phyloP scores from a whole-genome alignment of 2,113 vertebrate species.

The Tonatia bakeri region DNA sequence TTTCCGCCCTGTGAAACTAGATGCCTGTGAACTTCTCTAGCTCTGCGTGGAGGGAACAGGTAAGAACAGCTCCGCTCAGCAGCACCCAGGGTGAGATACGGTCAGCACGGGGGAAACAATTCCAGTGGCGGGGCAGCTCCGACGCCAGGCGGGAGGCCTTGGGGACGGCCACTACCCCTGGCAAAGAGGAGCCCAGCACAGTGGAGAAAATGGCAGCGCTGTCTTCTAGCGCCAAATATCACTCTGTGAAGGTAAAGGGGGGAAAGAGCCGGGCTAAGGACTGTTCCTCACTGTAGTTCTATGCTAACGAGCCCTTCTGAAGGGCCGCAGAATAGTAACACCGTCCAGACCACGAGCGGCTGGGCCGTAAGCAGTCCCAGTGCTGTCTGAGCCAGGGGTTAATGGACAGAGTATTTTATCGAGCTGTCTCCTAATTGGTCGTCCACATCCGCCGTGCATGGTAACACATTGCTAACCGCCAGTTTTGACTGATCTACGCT shows the following conservation, averaged over 20 bases:
- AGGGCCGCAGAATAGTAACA: neutral
- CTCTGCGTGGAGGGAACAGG: neutral
- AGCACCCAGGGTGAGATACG: rapidly evolving
- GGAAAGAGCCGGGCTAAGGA: neutral
- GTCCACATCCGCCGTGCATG: rapidly evolving
- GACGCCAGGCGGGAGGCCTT: neutral
- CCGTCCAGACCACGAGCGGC: rapidly evolving
- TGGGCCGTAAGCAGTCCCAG: neutral
- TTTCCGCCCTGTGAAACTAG: neutral
- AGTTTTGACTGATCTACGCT: neutral
- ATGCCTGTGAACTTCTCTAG: no score
- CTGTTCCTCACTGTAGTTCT: neutral
- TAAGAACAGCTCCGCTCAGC: no score
- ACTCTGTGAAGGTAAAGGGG: neutral
- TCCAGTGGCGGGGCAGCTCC: rapidly evolving
- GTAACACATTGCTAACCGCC: neutral
- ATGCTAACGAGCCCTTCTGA: neutral
- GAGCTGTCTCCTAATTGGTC: neutral
- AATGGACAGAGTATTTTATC: neutral
- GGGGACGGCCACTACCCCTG: neutral
- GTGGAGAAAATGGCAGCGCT: neutral
- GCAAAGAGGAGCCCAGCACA: neutral
- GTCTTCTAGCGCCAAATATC: neutral
- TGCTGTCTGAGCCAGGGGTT: neutral
- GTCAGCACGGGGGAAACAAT: neutral